These are phyloP conservation scores for Passer domesticus DNA, from an alignment of 2,113 vertebrate species.

Conservation along the genomic window DNA sequence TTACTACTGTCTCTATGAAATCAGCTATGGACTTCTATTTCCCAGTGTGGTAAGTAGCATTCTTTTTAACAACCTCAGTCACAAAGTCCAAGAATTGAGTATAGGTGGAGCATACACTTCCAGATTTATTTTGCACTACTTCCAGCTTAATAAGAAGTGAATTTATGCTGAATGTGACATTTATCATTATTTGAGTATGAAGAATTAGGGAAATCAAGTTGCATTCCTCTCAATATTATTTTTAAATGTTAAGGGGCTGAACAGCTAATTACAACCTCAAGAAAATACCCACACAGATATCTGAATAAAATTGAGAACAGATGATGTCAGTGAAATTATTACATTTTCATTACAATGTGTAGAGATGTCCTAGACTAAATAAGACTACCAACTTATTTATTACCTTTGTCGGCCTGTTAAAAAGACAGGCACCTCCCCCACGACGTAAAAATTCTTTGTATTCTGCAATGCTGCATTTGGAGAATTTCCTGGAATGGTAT, in stretches of 20 bases:
- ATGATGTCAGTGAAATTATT: background rate
- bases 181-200: background rate
- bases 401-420: slow-evolving; percentile 96
- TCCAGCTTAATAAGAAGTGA: background rate
- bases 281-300: background rate
- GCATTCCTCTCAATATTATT: background rate
- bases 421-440: slow-evolving; percentile 94
- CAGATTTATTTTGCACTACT: background rate
- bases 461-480: slow-evolving; percentile 94
- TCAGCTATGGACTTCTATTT: background rate
- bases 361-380: background rate
- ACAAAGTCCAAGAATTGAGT: background rate
- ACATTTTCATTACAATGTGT: background rate
- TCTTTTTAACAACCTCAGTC: background rate
- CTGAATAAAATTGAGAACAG: background rate
- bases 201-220: background rate
- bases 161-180: background rate
- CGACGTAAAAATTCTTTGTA: slow-evolving; percentile 94
- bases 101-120: background rate
- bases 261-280: background rate
- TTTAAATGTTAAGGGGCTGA: background rate
- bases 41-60: background rate
- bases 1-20: background rate
- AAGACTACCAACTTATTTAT: background rate
- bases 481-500: slow-evolving; percentile 91